Base-by-base conservation (phyloP, 1,140 invertebrate genomes). In the Drosophila nebulosa region DNA sequence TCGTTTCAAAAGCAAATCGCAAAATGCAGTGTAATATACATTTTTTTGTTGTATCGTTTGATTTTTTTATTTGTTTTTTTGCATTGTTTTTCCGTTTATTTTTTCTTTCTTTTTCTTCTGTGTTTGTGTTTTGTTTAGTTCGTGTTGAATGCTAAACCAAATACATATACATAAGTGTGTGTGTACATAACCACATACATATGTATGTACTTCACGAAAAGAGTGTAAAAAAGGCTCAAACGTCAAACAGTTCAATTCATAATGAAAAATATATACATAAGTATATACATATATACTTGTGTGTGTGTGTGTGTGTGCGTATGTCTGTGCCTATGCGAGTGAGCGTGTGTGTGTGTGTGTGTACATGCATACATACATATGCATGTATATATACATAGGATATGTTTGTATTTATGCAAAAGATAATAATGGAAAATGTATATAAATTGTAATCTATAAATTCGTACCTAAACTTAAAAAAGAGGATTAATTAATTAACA, bases 1-100 rank as follows among this genome's bases (percentile, higher is more conserved):
- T 32, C 27, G 39, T 59, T 59, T 59, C n/a, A 39, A 22, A 59
- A 59, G 39, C 32, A 58, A 58, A 57, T 57, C 39, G 16, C 39
- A 46, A 57, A 57, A 57, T 36, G 55, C 55, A 57, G 16, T 36
- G 55, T 32, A 57, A 57, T 22, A 57, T 57, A 22, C n/a, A 36
- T 10, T 57, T 35, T 46, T 46, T 16, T 21, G n/a, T 46, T 46
- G 39, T 46, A 53, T 14, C 30, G 52, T 53, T 53, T n/a, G n/a
- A n/a, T n/a, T 53, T 53, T 53, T 53, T 14, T 53, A 18, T 42
- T 18, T 57, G 4, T 46, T 10, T 21, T 42, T 42, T 42, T 46
- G 6, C 21, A 53, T 26, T 53, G 52, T 30, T 53, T 53, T 53
- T 53, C 16, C 39, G 39, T 46, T 46, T 46, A 21, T 9, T 30